phyloP scores from a whole-genome alignment of 2,113 vertebrate genomes.

The Leptodactylus fuscus region DNA sequence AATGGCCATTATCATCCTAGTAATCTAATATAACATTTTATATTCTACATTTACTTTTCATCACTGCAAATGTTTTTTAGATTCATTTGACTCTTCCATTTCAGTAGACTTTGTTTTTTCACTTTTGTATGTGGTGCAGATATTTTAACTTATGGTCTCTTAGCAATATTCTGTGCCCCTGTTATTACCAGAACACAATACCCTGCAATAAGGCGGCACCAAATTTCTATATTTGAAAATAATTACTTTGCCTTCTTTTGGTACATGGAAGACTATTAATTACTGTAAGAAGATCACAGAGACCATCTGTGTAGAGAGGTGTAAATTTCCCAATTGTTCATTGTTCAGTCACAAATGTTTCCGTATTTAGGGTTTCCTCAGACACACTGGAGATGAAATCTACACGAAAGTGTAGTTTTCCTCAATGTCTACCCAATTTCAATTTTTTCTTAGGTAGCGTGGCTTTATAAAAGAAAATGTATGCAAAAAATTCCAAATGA shows the following conservation, averaged over 20 bases:
- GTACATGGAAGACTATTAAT: slow-evolving; percentile 26
- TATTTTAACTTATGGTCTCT: background rate
- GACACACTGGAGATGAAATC: background rate
- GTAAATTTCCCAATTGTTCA: slow-evolving; percentile 25
- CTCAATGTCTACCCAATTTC: too few species aligned
- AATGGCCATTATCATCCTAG: too few species aligned
- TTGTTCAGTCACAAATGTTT: slow-evolving; percentile 26
- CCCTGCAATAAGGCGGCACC: background rate
- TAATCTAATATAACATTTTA: background rate
- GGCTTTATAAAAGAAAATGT: too few species aligned
- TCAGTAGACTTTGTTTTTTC: too few species aligned
- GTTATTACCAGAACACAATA: slow-evolving; percentile 6
- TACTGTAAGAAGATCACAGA: slow-evolving; percentile 35
- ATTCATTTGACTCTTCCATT: too few species aligned
- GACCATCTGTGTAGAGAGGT: slow-evolving; percentile 41
- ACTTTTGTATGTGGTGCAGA: background rate
- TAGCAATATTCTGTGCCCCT: background rate
- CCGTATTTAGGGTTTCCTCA: background rate
- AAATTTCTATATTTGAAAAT: slow-evolving; percentile 22
- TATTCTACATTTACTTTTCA: background rate
- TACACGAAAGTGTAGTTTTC: background rate
- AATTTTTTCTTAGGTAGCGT: too few species aligned
- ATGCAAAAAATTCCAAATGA: too few species aligned
- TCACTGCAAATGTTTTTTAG: too few species aligned
- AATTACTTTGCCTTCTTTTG: slow-evolving; percentile 17